A percentile compares a stretch with the other conserved stretches of the same genome.
Conservation (phyloP, 2,797 vertebrate genomes). For the Paramormyrops hopkinsi region DNA sequence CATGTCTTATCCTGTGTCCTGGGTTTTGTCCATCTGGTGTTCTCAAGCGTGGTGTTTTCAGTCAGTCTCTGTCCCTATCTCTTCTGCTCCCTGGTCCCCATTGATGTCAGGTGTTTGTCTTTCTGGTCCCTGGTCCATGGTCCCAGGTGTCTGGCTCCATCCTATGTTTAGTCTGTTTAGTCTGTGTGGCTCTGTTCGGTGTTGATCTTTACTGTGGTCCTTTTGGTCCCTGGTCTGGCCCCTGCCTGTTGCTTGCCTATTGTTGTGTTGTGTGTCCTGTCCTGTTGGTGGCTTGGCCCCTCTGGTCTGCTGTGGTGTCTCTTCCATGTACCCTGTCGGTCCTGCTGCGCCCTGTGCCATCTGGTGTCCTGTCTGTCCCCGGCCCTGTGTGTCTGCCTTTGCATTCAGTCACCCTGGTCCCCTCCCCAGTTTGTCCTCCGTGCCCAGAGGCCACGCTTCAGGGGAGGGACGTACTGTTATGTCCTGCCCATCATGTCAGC, state of each 20-base stretch:
- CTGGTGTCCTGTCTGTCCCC: neutral
- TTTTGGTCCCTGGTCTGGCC: neutral
- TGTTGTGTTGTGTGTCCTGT: neutral
- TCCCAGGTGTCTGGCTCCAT: neutral
- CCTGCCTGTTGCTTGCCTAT: neutral
- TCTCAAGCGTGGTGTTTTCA: neutral
- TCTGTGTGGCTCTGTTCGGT: neutral
- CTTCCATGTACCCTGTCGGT: neutral
- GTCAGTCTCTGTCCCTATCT: neutral
- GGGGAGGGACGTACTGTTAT: neutral
- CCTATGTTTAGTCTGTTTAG: neutral
- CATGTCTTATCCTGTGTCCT: neutral
- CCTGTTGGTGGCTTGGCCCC: neutral
- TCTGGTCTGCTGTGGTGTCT: neutral
- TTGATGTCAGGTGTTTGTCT: neutral
- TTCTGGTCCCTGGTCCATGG: neutral
- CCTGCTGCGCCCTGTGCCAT: neutral
- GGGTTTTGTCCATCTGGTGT: neutral
- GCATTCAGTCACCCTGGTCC: neutral
- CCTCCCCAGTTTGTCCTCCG: neutral
- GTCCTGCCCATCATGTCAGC: neutral
- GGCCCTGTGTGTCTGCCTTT: neutral
- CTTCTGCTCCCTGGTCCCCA: neutral
- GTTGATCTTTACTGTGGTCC: neutral
- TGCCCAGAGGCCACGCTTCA: neutral